phyloP scores from a whole-genome alignment of 2,888 invertebrate genomes.

The Mesorhabditis spiculigera region DNA sequence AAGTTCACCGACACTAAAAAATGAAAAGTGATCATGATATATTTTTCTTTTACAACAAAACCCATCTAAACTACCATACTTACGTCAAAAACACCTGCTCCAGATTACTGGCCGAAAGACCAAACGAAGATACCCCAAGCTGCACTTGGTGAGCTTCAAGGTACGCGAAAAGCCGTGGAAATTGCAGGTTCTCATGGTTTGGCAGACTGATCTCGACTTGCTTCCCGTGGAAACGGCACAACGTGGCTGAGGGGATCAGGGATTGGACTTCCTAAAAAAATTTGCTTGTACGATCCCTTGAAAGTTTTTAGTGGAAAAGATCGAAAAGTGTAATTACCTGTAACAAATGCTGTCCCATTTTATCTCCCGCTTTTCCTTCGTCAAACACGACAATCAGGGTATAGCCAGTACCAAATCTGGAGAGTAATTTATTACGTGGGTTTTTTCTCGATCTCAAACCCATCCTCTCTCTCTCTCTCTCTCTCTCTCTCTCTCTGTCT shows the following conservation, averaged over 20 bases:
- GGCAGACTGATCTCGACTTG: not conserved
- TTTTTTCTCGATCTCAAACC: no score
- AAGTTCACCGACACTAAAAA: no score
- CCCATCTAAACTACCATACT: not conserved
- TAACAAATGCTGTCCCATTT: not conserved
- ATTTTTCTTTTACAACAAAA: no score
- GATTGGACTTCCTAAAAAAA: not conserved
- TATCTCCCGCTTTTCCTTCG: not conserved
- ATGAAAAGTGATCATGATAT: no score
- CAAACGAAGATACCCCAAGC: not conserved
- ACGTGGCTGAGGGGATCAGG: not conserved
- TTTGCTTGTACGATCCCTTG: not conserved
- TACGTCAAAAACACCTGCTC: constrained; percentile 2
- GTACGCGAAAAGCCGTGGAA: not conserved
- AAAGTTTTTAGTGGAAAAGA: not conserved
- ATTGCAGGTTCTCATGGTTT: not conserved
- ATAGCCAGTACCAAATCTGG: constrained; percentile 47
- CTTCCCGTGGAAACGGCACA: not conserved
- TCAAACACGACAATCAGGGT: constrained; percentile 37
- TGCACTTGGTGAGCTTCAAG: not conserved
- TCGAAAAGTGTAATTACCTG: not conserved
- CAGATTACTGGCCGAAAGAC: constrained; percentile 6
- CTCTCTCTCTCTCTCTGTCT: no score
- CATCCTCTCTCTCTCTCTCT: no score
- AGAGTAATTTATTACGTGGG: not conserved